Base-by-base conservation (phyloP, 2,797 vertebrate genomes). In the Lerista edwardsae region DNA sequence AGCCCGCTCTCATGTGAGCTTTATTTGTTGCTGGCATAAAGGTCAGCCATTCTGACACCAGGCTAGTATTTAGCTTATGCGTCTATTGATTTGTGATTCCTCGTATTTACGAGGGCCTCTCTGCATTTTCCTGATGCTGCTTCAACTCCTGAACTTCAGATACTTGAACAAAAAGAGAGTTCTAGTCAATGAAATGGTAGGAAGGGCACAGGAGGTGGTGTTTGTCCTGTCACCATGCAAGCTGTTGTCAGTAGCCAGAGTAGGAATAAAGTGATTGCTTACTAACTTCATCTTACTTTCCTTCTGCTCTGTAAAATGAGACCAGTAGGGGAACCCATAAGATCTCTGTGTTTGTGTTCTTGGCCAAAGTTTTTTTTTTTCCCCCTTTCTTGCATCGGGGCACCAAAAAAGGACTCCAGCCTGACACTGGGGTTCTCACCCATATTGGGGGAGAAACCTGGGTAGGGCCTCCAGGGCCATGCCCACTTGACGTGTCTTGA, bases 81-180 rank as follows among this genome's bases (percentile, higher is more conserved):
- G 6, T 71, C 67, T 61, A 1, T 76, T 68, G 80, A 85, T 80
- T 61, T 82, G 77, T 5, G 78, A 6, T 36, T 51, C 19, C n/a
- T 82, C 62, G 44, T 80, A 55, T 77, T 39, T 23, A 5, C 47
- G 23, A 71, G 17, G 47, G 57, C 75, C 79, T 86, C 75, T 73
- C n/a, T 81, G 79, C 31, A 82, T 82, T 82, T 44, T 76, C 23
- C 31, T 72, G 65, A 80, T 41, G 44, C 25, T 55, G 65, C 27
- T 74, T 75, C 61, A 80, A 6, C 67, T 47, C 39, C 31, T 61
- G n/a, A 31, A 69, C 29, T 14, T 17, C 8, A 61, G 55, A 44
- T 12, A 3, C 2, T n/a, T 51, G 74, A 76, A 81, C 65, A 71
- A 77, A 81, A 72, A 29, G 21, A 29, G 41, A 72, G 23, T 6